Evolutionary conservation across 2,888 invertebrate genomes (phyloP), one percentile per base, ranked within the genome.

Genomic region (Idaea aversata): DNA sequence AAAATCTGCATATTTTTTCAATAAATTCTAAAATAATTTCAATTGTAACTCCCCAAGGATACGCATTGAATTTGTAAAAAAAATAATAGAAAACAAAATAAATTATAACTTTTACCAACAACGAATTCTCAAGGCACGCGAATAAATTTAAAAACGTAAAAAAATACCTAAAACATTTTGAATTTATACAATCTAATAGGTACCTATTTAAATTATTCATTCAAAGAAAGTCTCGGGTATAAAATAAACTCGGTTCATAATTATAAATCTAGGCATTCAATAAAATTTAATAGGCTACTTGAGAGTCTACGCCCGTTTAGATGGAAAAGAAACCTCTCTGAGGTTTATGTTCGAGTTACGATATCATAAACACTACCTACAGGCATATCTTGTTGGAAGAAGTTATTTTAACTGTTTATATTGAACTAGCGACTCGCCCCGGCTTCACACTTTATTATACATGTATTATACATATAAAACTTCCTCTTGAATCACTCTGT

Each of bases 371-470:
- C 47, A 47, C 47, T 47, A 7, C 47, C 47, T 47, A 63, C 34
- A 61, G 34, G 38, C 38, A 35, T 61, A 61, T 35, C 38, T 16
- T 34, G 57, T 64, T 47, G 47, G 25, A 25, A 25, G 25, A 47
- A 38, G 38, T 38, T 38, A 38, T 38, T 38, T 38, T 10, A 47
- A 10, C 47, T 47, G 47, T 13, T 6, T 10, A 10, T 47, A 47
- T 47, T 47, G 47, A 47, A 38, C n/a, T n/a, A 5, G 38, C 6
- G 6, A 38, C 38, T 4, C 10, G n/a, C n/a, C n/a, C n/a, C n/a
- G n/a, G n/a, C n/a, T n/a, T n/a, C n/a, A n/a, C n/a, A n/a, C n/a
- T n/a, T n/a, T n/a, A n/a, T n/a, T n/a, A n/a, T n/a, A n/a, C n/a
- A n/a, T n/a, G n/a, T n/a, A n/a, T n/a, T n/a, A n/a, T n/a, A n/a